Percentiles rank a stretch among this genome's conserved stretches.
Evolutionary conservation across 2,113 vertebrate genomes (phyloP).

Genomic region (Anser cygnoides): DNA sequence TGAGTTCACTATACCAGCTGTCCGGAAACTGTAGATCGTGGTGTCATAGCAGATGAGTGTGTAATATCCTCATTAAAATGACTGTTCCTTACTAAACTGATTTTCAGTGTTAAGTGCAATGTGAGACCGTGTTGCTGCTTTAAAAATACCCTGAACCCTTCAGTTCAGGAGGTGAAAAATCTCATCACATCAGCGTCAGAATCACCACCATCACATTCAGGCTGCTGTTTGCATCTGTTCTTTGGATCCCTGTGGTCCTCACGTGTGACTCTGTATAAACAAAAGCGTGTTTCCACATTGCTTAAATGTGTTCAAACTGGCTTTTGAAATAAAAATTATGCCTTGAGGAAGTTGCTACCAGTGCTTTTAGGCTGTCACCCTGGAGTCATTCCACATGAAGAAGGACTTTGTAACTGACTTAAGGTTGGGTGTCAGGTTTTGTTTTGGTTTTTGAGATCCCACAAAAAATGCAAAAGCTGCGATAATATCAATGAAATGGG

Average conservation of each 20-base stretch:
- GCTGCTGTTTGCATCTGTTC: not conserved
- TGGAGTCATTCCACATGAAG: not conserved
- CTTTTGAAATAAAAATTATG: constrained; percentile 15
- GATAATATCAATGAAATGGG: not conserved
- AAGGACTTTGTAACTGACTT: not conserved
- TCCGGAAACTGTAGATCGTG: not conserved
- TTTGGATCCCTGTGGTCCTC: not conserved
- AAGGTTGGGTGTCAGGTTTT: not conserved
- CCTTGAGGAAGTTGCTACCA: not conserved
- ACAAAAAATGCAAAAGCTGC: not conserved
- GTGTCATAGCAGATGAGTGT: not conserved
- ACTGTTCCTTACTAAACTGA: not conserved
- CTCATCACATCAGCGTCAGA: not conserved
- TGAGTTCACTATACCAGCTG: not conserved
- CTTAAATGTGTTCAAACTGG: not conserved
- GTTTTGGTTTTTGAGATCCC: not conserved
- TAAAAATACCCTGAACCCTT: not conserved
- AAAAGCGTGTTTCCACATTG: not conserved
- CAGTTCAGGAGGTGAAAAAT: not conserved
- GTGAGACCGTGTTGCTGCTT: not conserved
- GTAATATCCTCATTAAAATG: not conserved
- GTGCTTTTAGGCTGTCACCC: not conserved
- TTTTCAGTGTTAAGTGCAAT: not conserved
- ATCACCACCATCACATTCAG: not conserved
- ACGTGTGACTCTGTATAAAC: not conserved